These are phyloP conservation scores for Apostichopus californicus DNA, from an alignment of 35 echinoderm and acorn worm species.

Conservation along the genomic window DNA sequence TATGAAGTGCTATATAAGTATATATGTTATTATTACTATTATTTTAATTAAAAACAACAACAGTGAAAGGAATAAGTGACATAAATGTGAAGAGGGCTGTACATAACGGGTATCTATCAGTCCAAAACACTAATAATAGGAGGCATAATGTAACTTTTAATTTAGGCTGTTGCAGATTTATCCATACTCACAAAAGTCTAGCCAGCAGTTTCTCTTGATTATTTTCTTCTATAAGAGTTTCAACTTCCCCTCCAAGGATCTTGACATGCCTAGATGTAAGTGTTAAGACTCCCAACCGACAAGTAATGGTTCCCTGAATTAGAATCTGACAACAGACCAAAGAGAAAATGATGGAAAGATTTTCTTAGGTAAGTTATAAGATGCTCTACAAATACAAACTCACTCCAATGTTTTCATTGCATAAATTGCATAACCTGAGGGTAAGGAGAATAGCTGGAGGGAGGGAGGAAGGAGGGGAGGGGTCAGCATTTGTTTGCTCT, in stretches of 20 bases:
- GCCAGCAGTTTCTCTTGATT: conserved; percentile 73
- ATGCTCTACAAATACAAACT: no score
- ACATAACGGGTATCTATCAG: no score
- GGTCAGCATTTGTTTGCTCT: conserved; percentile 19
- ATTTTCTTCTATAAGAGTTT: conserved; percentile 65
- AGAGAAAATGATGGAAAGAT: conserved; percentile 6
- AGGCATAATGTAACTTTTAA: neutral
- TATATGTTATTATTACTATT: no score
- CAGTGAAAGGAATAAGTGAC: no score
- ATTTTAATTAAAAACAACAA: no score
- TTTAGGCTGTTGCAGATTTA: neutral
- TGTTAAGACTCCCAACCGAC: conserved; percentile 82
- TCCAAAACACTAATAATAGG: neutral
- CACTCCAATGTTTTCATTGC: no score
- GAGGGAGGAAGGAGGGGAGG: no score
- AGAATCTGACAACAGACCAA: conserved; percentile 56
- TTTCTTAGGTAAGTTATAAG: neutral
- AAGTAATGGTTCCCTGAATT: conserved; percentile 72
- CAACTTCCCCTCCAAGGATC: conserved; percentile 93
- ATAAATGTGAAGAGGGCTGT: no score
- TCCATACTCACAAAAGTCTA: conserved; percentile 74
- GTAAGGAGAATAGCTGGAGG: no score
- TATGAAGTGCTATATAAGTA: no score
- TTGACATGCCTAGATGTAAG: conserved; percentile 60
- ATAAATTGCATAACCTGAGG: no score